A percentile compares a stretch with the other conserved stretches of the same genome.
Evolutionary conservation across 2,113 vertebrate genomes (phyloP).

Genomic region (Mus spicilegus): DNA sequence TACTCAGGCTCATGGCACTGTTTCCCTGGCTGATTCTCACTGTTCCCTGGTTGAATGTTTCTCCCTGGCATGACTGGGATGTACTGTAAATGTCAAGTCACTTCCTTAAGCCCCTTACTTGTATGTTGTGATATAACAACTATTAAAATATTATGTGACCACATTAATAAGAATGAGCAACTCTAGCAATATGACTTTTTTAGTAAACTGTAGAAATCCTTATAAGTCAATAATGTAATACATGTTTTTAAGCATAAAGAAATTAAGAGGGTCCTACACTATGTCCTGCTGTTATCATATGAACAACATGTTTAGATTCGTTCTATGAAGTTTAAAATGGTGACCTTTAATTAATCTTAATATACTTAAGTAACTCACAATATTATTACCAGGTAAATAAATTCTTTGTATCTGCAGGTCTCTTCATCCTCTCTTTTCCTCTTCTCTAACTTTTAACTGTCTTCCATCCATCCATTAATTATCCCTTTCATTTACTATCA

Average conservation of each 20-base stretch:
- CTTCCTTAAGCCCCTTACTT: neutral
- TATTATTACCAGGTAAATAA: neutral
- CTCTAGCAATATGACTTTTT: neutral
- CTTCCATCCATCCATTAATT: neutral
- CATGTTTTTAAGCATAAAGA: conserved; percentile 41
- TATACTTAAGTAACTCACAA: neutral
- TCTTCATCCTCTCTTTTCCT: neutral
- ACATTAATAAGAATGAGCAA: conserved; percentile 14
- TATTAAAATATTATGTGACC: neutral
- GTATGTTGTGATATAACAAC: neutral
- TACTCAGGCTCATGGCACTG: too few relatives aligned
- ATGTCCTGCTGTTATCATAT: neutral
- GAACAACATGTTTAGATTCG: neutral
- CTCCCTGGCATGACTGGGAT: neutral
- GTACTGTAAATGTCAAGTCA: neutral
- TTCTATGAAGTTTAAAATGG: neutral
- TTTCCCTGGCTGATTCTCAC: neutral
- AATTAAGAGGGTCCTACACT: neutral
- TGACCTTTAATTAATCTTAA: neutral
- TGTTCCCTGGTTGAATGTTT: neutral
- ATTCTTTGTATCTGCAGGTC: neutral
- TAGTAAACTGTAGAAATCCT: neutral
- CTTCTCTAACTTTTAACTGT: neutral
- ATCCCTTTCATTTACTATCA: neutral
- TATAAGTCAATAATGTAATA: neutral